Conservation (phyloP, 2,797 vertebrate species). For the Sarcoramphus papa region DNA sequence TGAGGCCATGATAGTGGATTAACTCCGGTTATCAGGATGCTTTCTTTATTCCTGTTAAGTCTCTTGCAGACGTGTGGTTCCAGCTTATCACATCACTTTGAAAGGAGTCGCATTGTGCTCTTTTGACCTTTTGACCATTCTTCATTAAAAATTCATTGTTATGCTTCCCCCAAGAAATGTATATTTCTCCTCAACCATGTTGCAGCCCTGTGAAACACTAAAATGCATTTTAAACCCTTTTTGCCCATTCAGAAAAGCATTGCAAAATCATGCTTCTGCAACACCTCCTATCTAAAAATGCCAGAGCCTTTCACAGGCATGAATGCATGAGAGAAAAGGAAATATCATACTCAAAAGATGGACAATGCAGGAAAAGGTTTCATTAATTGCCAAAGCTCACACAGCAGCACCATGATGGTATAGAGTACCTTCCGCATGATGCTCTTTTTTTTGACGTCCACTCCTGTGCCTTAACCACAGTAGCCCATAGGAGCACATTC, state of each 20-base stretch:
- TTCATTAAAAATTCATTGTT: not conserved
- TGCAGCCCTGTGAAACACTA: not conserved
- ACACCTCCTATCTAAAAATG: not conserved
- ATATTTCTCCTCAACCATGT: not conserved
- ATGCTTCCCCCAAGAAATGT: not conserved
- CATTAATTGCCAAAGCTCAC: not conserved
- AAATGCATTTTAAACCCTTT: not conserved
- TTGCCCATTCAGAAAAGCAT: not conserved
- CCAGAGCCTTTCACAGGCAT: not conserved
- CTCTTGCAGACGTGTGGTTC: not conserved
- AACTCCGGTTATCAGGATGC: not conserved
- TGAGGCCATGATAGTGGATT: not conserved
- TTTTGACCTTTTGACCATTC: slow-evolving; percentile 25
- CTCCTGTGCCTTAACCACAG: not conserved
- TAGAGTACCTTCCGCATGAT: not conserved
- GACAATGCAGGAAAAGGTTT: not conserved
- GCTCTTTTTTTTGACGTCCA: not conserved
- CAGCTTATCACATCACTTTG: not conserved
- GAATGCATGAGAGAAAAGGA: not conserved
- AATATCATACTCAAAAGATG: not conserved
- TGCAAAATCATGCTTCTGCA: not conserved
- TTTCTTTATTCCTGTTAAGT: not conserved
- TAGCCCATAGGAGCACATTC: not conserved
- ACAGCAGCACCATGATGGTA: not conserved
- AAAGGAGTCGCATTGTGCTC: not conserved